A percentile compares a stretch with the other conserved stretches of the same genome.
Conservation (phyloP, 2,113 vertebrate species). For the Hypanus sabinus region DNA sequence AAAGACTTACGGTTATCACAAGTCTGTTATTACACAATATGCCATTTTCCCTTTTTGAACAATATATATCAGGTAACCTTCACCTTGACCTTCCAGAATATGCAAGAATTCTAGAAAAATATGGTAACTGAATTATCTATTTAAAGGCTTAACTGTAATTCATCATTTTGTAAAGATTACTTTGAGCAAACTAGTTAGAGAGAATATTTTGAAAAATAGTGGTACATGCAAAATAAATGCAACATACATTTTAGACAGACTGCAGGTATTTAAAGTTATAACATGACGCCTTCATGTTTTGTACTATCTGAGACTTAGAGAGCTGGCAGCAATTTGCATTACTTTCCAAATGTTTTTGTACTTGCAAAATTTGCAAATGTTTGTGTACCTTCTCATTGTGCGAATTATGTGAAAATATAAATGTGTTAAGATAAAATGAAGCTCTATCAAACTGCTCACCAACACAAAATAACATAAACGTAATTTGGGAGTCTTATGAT, state of each 20-base stretch:
- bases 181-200: neutral
- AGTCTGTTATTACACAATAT: neutral
- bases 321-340: neutral
- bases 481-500: neutral
- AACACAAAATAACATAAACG: neutral
- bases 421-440: neutral
- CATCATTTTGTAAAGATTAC: neutral
- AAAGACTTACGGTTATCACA: no score
- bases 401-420: neutral
- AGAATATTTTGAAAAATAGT: neutral
- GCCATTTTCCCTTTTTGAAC: neutral
- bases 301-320: neutral
- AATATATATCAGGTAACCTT: neutral
- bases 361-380: no score
- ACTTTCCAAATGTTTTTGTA: conserved; percentile 1
- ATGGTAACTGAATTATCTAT: neutral
- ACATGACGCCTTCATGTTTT: neutral
- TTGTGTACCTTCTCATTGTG: no score
- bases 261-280: neutral
- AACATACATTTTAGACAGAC: neutral
- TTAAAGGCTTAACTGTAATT: neutral
- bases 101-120: neutral
- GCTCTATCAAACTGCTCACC: neutral
- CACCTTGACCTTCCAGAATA: neutral
- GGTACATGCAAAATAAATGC: neutral